These are phyloP conservation scores for Goniozus legneri DNA, from an alignment of 1,140 invertebrate species.

Conservation along the genomic window DNA sequence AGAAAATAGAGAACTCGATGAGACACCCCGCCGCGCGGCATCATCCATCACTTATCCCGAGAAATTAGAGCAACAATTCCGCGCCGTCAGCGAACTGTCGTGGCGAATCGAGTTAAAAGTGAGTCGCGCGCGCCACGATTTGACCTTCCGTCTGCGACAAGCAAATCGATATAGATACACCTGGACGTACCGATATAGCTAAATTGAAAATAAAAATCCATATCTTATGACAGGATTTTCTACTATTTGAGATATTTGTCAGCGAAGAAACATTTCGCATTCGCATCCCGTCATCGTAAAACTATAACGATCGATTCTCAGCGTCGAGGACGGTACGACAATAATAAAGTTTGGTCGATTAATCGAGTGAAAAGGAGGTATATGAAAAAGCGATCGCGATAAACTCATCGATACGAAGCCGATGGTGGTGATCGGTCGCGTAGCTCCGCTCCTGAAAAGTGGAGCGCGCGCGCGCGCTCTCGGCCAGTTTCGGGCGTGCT, in stretches of 20 bases:
- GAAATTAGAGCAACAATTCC: neutral
- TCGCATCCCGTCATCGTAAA: too few relatives aligned
- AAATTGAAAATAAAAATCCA: too few relatives aligned
- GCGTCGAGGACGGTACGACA: too few relatives aligned
- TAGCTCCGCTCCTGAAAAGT: constrained; percentile 15
- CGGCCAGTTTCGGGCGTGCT: constrained; percentile 22
- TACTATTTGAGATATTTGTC: too few relatives aligned
- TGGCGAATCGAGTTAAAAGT: neutral
- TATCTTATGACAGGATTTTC: too few relatives aligned
- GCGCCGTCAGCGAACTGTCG: neutral
- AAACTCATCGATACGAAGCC: too few relatives aligned
- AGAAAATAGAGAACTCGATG: too few relatives aligned
- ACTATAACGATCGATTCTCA: too few relatives aligned
- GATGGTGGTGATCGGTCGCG: neutral
- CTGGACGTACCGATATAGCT: too few relatives aligned
- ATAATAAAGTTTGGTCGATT: neutral
- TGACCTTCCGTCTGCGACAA: neutral
- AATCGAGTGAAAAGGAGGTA: neutral
- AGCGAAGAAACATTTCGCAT: too few relatives aligned
- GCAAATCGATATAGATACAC: neutral
- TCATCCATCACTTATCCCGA: neutral
- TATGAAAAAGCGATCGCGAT: too few relatives aligned
- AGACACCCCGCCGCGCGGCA: too few relatives aligned
- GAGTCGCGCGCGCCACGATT: neutral
- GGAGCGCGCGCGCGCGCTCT: constrained; percentile 36